Evolutionary conservation across 2,888 invertebrate genomes (phyloP).

Genomic region (Lordiphosa fenestrarum): DNA sequence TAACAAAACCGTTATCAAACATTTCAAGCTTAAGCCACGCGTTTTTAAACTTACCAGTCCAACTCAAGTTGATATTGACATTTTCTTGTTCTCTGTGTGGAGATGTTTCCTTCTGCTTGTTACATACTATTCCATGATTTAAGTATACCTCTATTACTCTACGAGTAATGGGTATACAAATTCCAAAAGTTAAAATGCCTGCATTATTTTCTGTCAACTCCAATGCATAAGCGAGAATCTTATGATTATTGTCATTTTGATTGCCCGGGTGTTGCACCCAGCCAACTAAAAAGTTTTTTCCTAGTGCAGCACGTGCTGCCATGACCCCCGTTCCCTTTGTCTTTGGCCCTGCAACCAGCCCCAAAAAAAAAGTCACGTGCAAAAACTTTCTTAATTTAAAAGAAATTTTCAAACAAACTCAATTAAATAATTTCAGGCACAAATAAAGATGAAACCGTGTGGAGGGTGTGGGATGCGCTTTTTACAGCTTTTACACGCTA

Average conservation of each 20-base stretch:
- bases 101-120: too few species aligned
- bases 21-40: too few species aligned
- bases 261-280: constrained; percentile 17
- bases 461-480: constrained; percentile 27
- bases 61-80: too few species aligned
- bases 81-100: too few species aligned
- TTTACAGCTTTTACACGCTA: constrained; percentile 28
- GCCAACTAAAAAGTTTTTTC: constrained; percentile 26
- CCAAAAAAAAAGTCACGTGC: constrained; percentile 58
- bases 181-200: not conserved
- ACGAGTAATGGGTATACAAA: too few species aligned
- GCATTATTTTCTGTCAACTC: not conserved
- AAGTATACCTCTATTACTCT: too few species aligned
- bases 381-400: constrained; percentile 72
- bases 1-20: too few species aligned
- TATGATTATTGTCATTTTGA: constrained; percentile 47
- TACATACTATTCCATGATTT: too few species aligned
- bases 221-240: constrained; percentile 43
- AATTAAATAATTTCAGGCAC: constrained; percentile 70
- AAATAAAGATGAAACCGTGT: constrained; percentile 63
- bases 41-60: too few species aligned
- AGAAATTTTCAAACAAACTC: constrained; percentile 74
- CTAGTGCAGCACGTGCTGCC: constrained; percentile 57
- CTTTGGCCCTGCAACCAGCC: constrained; percentile 12
- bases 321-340: not conserved